Base-by-base conservation (phyloP, 1,140 invertebrate species). In the Pemphigus obesinymphae region DNA sequence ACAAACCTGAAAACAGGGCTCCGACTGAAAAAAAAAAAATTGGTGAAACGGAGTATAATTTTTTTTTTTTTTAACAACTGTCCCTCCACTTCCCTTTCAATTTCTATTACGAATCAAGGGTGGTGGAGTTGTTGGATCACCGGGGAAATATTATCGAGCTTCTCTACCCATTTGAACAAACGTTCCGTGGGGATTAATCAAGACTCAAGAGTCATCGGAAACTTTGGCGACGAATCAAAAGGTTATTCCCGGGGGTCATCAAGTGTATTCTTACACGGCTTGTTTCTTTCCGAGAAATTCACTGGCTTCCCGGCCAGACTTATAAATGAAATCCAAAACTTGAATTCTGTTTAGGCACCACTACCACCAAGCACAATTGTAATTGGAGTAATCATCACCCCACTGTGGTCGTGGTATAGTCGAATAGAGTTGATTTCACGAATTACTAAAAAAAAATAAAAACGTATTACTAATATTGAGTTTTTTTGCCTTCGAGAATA, bases 221-320 rank as follows among this genome's bases (percentile, higher is more conserved):
- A 76, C 73, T 76, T 55, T 76, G 50, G 73, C 45, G 73, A 55
- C 73, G 73, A 76, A 76, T 76, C 73, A 76, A 76, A 76, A 76
- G 73, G 73, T 55, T 37, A 76, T 75, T 53, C 72, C 72, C 48
- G 0, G 29, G 72, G 48, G 72, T 75, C 48, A 53, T 34, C 72
- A 29, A 37, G 72, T 75, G 48, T 75, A 75, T 75, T 75, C 45
- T 75, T 75, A 50, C 72, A 53, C 31, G 45, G 72, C 48, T 50
- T 23, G 45, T 75, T 75, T 55, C 45, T 53, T 55, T 23, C 43
- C 43, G 70, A 10, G 45, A 34, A 75, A 23, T 75, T 75, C 31
- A 37, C 26, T 8, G 72, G 72, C 50, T 75, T 75, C 72, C 43
- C 43, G 3, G 40, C 43, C 45, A 26, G 26, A 45, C 70, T 50